Evolutionary conservation across 2,888 invertebrate species (phyloP), one percentile per base, ranked within the genome.

Genomic region (Patella caerulea): DNA sequence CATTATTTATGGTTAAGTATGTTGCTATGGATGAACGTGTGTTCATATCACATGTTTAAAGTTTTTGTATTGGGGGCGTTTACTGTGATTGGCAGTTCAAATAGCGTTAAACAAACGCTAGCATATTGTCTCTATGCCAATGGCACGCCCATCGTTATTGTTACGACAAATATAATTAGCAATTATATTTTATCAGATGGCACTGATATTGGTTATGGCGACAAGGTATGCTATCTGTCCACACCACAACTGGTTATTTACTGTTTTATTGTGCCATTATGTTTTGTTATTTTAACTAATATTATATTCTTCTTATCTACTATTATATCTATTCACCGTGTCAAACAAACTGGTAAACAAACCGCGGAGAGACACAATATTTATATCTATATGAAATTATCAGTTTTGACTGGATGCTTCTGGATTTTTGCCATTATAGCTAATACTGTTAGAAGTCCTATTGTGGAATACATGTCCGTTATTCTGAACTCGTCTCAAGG

Each of bases 361-460:
- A 73, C 76, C 12, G 55, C 52, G 12, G 81, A 81, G 15, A 79
- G 80, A 70, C 69, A 78, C 4, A 78, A 83, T 24, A 80, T 84
- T 17, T 76, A 77, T 12, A 75, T 85, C 3, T 86, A 84, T 71
- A 70, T 84, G 2, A 84, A 84, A 72, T 76, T 87, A 53, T 86
- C 83, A 71, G 74, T 82, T 1, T 72, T 87, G 7, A 83, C 85
- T 24, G 87, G 87, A 11, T 45, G 84, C 14, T 79, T 84, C 7
- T 87, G 87, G 87, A 79, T 84, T 3, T 76, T 86, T 7, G 81
- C 82, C 7, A 78, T 87, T 24, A 29, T 86, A 15, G 82, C 84
- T 72, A 81, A 82, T 0, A 72, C 83, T 53, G 70, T 83, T 4
- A 73, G 76, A 1, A 29, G 81, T 15, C 79, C 79, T 0, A 56